Evolutionary conservation across 2,113 vertebrate genomes (phyloP).

Genomic region (Phylloscopus trochilus): DNA sequence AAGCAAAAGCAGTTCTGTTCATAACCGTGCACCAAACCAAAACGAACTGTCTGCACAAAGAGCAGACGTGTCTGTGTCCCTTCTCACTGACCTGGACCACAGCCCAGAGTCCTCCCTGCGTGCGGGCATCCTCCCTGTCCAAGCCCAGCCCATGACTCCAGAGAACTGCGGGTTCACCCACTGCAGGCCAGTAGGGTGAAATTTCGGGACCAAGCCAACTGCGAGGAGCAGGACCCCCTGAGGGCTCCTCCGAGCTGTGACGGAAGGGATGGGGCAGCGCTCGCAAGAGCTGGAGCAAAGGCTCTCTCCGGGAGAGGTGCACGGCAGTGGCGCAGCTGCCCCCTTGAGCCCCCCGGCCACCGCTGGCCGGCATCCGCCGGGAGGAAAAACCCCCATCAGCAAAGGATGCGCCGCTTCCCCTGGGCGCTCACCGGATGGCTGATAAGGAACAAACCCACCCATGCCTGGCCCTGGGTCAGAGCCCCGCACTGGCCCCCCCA

Average conservation of each 20-base stretch:
- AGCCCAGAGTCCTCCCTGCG: accelerated
- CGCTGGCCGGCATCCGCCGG: not conserved
- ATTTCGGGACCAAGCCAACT: not conserved
- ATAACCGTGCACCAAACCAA: not conserved
- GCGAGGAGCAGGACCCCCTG: not conserved
- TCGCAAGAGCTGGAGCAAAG: accelerated
- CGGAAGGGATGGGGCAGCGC: not conserved
- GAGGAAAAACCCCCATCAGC: not conserved
- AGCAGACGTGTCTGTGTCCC: accelerated
- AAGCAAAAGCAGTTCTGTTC: not conserved
- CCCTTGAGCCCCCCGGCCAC: not conserved
- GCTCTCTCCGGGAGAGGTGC: not conserved
- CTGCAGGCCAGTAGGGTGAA: not conserved
- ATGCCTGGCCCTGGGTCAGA: not conserved
- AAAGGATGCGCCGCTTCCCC: not conserved
- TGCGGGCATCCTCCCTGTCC: accelerated
- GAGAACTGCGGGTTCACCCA: accelerated
- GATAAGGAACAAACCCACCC: not conserved
- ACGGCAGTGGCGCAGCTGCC: not conserved
- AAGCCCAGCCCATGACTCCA: not conserved
- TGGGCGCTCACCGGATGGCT: not conserved
- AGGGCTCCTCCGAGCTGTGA: not conserved
- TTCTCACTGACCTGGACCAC: not conserved
- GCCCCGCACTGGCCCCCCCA: not conserved
- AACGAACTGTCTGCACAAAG: accelerated